These are phyloP conservation scores for Leontopithecus rosalia DNA, from an alignment of 2,797 vertebrate species.

Conservation along the genomic window DNA sequence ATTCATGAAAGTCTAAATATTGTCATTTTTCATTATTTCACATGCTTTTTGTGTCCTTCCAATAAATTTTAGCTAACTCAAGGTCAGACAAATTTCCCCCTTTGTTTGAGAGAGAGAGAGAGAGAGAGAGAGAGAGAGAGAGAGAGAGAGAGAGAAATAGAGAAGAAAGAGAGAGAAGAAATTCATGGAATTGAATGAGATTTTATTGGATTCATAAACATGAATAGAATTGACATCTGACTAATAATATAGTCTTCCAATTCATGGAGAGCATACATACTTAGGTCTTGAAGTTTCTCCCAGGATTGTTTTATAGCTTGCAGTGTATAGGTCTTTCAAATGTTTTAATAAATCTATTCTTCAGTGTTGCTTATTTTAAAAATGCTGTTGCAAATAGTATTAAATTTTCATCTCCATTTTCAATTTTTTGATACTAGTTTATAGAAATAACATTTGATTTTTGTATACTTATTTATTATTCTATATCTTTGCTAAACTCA, in stretches of 20 bases:
- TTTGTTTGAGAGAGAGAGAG: background rate
- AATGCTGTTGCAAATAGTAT: background rate
- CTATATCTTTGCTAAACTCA: background rate
- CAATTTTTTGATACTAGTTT: background rate
- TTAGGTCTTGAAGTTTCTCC: background rate
- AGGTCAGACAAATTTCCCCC: background rate
- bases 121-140: too few relatives aligned
- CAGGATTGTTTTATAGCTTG: background rate
- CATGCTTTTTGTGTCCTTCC: background rate
- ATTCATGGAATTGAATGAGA: background rate
- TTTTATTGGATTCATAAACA: background rate
- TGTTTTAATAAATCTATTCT: background rate
- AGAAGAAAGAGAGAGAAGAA: background rate
- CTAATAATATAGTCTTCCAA: background rate
- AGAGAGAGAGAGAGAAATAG: too few relatives aligned
- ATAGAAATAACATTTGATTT: background rate
- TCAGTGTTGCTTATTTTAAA: background rate
- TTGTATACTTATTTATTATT: background rate
- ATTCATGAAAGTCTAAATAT: background rate
- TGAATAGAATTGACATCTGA: background rate
- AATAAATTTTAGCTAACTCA: background rate
- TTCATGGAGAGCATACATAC: background rate
- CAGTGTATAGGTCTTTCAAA: background rate
- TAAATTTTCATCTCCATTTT: background rate
- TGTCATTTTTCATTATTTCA: background rate